Evolutionary conservation across 2,113 vertebrate genomes (phyloP), one percentile per base, ranked within the genome.

Genomic region (Syrrhaptes paradoxus): DNA sequence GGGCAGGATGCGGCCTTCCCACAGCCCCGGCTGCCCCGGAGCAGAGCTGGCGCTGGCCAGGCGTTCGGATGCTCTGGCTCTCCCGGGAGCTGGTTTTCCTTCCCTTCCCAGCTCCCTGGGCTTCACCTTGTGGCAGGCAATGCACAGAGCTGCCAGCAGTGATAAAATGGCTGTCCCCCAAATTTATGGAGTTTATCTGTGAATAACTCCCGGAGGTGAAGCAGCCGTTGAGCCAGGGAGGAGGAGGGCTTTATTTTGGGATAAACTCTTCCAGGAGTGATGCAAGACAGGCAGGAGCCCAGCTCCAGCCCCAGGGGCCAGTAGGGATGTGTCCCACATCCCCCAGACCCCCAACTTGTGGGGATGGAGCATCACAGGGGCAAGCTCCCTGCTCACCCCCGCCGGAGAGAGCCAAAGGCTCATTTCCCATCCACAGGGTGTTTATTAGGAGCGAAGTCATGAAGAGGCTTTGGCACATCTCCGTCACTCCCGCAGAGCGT

Each of bases 151-250:
- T 95, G 94, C 94, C 96, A 92, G 88, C 51, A 96, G 90, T 94
- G 92, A 96, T 97, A 95, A 97, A 97, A 96, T 95, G 95, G 95
- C 95, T 93, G 95, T 95, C 90, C 94, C 95, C 94, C 94, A 92
- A 96, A 97, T 96, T 96, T 93, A 97, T 97, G 88, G 96, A 90
- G 95, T 97, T 97, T 92, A 96, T 93, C 96, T 93, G 94, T 96
- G 96, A 96, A 74, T 97, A 97, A 97, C 94, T 92, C 94, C 63
- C n/a, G 51, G 95, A 96, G 96, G 96, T 96, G 95, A 96, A 88
- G 90, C 26, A 3, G 67, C 58, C 11, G 2, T 90, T 59, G 67
- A 94, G 88, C 59, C 3, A 0, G 25, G 26, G 11, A 92, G 72
- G 59, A 88, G 15, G n/a, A 87, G 59, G 55, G 49, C 29, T 94